Percentiles rank a stretch among this genome's conserved stretches.
Conservation (phyloP, 2,888 invertebrate species). For the Perizoma flavofasciatum region DNA sequence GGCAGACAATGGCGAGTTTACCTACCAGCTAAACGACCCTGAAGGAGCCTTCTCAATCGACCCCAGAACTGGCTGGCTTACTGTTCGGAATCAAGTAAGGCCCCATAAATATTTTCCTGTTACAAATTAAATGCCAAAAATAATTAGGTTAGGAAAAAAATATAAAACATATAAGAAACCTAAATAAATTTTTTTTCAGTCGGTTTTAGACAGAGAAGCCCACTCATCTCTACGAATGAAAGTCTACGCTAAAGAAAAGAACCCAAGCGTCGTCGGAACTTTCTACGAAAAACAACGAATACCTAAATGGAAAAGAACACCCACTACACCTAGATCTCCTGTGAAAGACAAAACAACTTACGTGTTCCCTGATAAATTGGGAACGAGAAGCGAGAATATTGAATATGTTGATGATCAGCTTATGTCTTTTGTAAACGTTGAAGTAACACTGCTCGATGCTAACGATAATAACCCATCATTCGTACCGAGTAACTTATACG, state of each 20-base stretch:
- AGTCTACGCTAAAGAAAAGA: constrained; percentile 91
- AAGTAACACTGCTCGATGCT: constrained; percentile 93
- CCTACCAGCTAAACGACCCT: constrained; percentile 89
- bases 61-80: constrained; percentile 92
- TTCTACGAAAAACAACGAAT: constrained; percentile 68
- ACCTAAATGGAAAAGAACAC: constrained; percentile 69
- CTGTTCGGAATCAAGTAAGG: constrained; percentile 87
- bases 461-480: constrained; percentile 96
- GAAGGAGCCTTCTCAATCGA: constrained; percentile 92
- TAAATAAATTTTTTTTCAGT: constrained; percentile 65
- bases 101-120: neutral
- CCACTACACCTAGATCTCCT: constrained; percentile 52
- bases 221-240: constrained; percentile 88
- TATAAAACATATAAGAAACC: neutral
- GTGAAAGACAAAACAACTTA: constrained; percentile 74
- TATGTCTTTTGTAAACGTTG: constrained; percentile 87
- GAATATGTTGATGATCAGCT: constrained; percentile 74
- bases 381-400: constrained; percentile 69
- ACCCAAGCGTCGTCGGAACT: constrained; percentile 86
- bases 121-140: too few relatives aligned
- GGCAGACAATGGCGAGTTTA: constrained; percentile 93
- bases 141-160: too few relatives aligned
- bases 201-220: constrained; percentile 90
- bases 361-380: constrained; percentile 74
- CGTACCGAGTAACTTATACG: constrained; percentile 92